Base-by-base conservation (phyloP, 1,140 invertebrate genomes). In the Cotesia glomerata region DNA sequence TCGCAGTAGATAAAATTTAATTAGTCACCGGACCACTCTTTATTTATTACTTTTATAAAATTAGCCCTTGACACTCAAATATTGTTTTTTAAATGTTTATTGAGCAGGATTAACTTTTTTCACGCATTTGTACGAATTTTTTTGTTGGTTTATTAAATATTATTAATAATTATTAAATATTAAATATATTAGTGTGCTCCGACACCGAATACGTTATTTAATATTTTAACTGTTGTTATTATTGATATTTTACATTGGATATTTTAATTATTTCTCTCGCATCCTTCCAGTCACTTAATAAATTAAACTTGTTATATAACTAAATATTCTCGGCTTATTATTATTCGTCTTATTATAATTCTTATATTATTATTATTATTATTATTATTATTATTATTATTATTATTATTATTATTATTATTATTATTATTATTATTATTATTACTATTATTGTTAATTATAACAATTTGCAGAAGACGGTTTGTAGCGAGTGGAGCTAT, bases 251-350 rank as follows among this genome's bases (percentile, higher is more conserved):
- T 26, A 70, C 36, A 71, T 35, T 13, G 39, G 54, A 52, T 14
- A 71, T 62, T 67, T 52, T 70, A 26, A 39, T 18, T 64, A 62
- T 75, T 34, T 59, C 69, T 67, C 63, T 16, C 52, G 36, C 52
- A 14, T 52, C 58, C 45, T 64, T 54, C 54, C 56, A 61, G 67
- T 61, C 61, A 72, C 54, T 70, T 14, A 54, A 16, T 66, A 61
- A 62, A 73, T 70, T 75, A 75, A 73, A 73, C 69, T 39, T 58
- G 13, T 16, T 18, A 14, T 8, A 7, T 58, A 32, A 58, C 13
- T 11, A 58, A 58, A 58, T 58, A 18, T 58, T 16, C 8, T 58
- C 26, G 54, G 4, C 14, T 58, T 45, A 45, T 45, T 45, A 45
- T 45, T 45, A 45, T 45, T 26, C 26, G 26, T 26, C 26, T 26